Conservation (phyloP, 92 coral and sea anemone species). For the Meandrina meandrites region DNA sequence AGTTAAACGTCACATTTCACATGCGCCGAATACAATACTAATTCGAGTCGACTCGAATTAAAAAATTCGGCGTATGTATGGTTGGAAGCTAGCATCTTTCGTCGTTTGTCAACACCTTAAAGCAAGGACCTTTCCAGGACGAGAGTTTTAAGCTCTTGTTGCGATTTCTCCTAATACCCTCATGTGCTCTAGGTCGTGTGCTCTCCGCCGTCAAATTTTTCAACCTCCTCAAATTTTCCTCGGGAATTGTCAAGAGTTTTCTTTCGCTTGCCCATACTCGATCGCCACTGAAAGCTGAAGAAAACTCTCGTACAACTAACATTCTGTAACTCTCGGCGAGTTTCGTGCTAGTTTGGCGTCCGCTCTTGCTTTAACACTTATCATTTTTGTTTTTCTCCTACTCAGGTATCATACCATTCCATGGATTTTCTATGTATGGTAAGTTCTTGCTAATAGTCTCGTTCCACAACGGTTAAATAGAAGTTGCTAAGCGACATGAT, state of each 20-base stretch:
- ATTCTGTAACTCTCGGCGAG: not conserved
- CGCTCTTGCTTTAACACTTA: not conserved
- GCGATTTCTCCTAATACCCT: not conserved
- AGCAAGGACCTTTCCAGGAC: too few species aligned
- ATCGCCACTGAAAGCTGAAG: not conserved
- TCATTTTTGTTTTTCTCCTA: not conserved
- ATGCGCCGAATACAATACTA: too few species aligned
- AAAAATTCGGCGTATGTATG: too few species aligned
- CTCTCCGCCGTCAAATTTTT: not conserved
- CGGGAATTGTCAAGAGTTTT: not conserved
- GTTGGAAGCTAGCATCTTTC: too few species aligned
- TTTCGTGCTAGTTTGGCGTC: too few species aligned
- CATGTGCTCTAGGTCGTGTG: too few species aligned
- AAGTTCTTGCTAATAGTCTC: conserved; percentile 21
- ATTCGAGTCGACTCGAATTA: too few species aligned
- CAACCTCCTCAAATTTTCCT: not conserved
- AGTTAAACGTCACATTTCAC: too few species aligned
- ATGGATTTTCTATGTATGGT: conserved; percentile 98
- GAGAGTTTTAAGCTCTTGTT: too few species aligned
- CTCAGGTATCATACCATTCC: conserved; percentile 93
- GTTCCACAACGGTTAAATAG: not conserved
- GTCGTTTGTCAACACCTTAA: too few species aligned
- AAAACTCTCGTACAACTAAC: not conserved
- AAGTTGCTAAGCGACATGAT: not conserved
- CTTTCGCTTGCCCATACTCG: not conserved